Evolutionary conservation across 2,113 vertebrate genomes (phyloP), one percentile per base, ranked within the genome.

Genomic region (Aspidoscelis tigris): DNA sequence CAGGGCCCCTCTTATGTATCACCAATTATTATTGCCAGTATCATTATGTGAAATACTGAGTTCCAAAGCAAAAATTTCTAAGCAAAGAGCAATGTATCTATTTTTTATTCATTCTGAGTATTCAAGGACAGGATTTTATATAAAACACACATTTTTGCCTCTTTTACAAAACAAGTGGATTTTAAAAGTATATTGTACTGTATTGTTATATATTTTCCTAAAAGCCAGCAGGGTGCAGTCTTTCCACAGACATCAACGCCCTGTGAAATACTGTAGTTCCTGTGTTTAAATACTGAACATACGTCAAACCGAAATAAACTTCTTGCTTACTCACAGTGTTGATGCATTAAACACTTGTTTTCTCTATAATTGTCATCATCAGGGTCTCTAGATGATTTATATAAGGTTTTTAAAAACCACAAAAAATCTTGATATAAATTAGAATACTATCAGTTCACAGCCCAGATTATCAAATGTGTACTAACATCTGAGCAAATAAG

Each of bases 141-240:
- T 1, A 81, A 20, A 58, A 0, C 64, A 78, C 58, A 65, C 21
- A 7, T 71, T 3, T 16, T 64, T 26, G 41, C 6, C 64, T 22
- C 7, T 22, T 64, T 2, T 22, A 71, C 33, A 2, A 33, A 5
- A 1, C 4, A 58, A 2, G 3, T 71, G 24, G 3, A 10, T 78
- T n/a, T 7, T 16, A 2, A n/a, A 1, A 2, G 4, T 73, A 73
- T 22, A 55, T 55, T 55, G 55, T 61, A 61, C 14, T 0, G 5
- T 78, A 33, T 11, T 39, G 47, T 20, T 2, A 82, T 87, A 18
- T 2, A 11, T 83, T 86, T 85, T 24, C 22, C 73, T 16, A 7
- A 0, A 26, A 55, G 68, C 93, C 91, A 86, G 92, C 81, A 86
- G 92, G 79, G 89, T 47, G 86, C 88, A 88, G 84, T 79, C 89